A percentile compares a stretch with the other conserved stretches of the same genome.
Evolutionary conservation across 2,888 invertebrate species (phyloP).

Genomic region (Norana najaformis): DNA sequence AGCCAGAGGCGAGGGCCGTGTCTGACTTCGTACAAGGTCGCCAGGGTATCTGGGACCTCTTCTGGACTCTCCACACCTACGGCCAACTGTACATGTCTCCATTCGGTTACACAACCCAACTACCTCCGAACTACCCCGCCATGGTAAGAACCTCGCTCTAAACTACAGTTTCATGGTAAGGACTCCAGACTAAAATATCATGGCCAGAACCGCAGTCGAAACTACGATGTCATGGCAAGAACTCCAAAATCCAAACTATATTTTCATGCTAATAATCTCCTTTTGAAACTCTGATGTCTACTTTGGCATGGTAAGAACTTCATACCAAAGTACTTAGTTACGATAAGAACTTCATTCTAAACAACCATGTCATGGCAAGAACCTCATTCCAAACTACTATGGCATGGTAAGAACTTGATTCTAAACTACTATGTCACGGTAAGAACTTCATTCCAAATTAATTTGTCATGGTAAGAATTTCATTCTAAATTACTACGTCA

Average conservation of each 20-base stretch:
- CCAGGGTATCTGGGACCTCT: constrained; percentile 54
- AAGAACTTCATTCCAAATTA: too few species aligned
- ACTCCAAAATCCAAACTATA: too few species aligned
- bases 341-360: background rate
- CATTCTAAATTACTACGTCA: too few species aligned
- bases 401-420: too few species aligned
- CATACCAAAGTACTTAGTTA: background rate
- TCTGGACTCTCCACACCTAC: constrained; percentile 75
- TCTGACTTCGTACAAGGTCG: constrained; percentile 36
- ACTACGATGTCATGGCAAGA: too few species aligned
- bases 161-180: background rate
- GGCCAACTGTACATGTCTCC: constrained; percentile 69
- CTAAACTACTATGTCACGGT: background rate
- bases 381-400: too few species aligned
- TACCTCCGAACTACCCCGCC: constrained; percentile 47
- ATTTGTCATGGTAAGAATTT: background rate
- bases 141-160: constrained; percentile 45
- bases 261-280: too few species aligned
- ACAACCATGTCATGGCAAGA: too few species aligned
- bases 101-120: constrained; percentile 56
- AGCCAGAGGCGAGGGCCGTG: constrained; percentile 43
- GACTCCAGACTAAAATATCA: background rate
- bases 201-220: background rate
- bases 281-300: too few species aligned
- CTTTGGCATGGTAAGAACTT: background rate